Evolutionary conservation across 2,797 vertebrate species (phyloP).

Genomic region (Ciconia nigra): DNA sequence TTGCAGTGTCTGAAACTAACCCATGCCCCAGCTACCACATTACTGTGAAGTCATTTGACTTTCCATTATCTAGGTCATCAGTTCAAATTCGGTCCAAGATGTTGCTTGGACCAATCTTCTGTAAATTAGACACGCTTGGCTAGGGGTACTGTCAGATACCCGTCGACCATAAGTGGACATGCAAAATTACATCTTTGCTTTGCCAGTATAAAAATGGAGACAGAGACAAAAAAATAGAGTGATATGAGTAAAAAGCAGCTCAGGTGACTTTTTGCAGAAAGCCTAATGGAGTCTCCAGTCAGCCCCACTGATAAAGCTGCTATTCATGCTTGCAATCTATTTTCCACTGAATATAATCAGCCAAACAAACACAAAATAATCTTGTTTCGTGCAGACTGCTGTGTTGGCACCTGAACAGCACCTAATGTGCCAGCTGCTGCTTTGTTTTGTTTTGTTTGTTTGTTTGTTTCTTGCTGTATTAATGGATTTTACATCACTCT

Average conservation of each 20-base stretch:
- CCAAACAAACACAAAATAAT: slow-evolving; percentile 70
- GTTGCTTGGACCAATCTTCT: neutral
- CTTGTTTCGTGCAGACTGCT: slow-evolving; percentile 67
- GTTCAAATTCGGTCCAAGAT: neutral
- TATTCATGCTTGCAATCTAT: slow-evolving; percentile 28
- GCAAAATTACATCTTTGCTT: neutral
- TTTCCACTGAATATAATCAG: slow-evolving; percentile 52
- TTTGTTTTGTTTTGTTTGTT: slow-evolving; percentile 51
- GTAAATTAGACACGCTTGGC: neutral
- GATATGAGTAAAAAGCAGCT: neutral
- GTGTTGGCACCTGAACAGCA: slow-evolving; percentile 66
- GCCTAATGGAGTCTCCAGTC: neutral
- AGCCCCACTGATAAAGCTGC: neutral
- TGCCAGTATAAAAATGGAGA: neutral
- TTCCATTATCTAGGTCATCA: neutral
- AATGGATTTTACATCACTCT: slow-evolving; percentile 64
- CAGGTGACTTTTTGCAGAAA: slow-evolving; percentile 2
- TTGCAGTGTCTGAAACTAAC: neutral
- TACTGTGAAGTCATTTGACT: neutral
- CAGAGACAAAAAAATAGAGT: neutral
- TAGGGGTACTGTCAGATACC: neutral
- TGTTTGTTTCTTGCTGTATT: slow-evolving; percentile 61
- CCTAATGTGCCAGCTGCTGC: slow-evolving; percentile 68
- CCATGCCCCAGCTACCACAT: neutral
- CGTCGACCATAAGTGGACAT: neutral